Base-by-base conservation (phyloP, 2,888 invertebrate species). In the Melitaea athalia region DNA sequence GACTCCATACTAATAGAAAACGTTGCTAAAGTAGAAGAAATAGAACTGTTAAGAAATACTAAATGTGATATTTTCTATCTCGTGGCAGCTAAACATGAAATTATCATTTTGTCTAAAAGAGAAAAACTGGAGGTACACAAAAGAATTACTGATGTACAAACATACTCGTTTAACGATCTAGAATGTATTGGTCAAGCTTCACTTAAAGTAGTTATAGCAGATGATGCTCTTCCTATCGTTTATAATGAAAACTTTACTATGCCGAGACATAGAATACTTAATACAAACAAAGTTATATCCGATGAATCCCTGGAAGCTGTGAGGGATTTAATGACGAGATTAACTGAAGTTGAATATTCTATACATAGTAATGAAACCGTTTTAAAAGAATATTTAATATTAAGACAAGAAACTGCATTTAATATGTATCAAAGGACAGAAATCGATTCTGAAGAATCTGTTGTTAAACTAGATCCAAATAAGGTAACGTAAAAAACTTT, bases 221-320 rank as follows among this genome's bases (percentile, higher is more conserved):
- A 85, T 74, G 89, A 90, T 74, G 86, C 85, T 3, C 80, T 87
- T 1, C 89, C 91, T 12, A 65, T 89, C 8, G 72, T 82, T n/a
- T 86, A 86, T 76, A 87, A 91, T 79, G 85, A 87, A n/a, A 82
- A 87, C 67, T 88, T 88, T 67, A 73, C 83, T 45, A 78, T 75
- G 24, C 68, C 83, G 11, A 78, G 77, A 17, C 79, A 80, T 5
- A 70, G 72, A 69, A 70, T 76, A 0, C 61, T 72, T 24, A 47
- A 71, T 4, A 53, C 73, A 5, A 65, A 57, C 14, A 69, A 68
- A 10, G 59, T 70, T 45, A 43, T 77, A 11, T 70, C 71, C n/a
- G 77, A 81, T 31, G 82, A 84, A 12, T 74, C 78, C 0, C 63
- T 78, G 4, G 83, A 86, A 3, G 71, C 87, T 12, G 59, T 85